Evolutionary conservation across 2,113 vertebrate species (phyloP).

Genomic region (human (Homo sapiens)): GRCh38 chr12:127927501-127928000

Average conservation of each 20-base stretch:
- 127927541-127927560: neutral
- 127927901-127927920: neutral
- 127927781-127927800: neutral
- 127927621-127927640: neutral
- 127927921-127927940: neutral
- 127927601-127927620: neutral
- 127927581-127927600: neutral
- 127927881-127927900: neutral
- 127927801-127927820: neutral
- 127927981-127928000: rapidly evolving
- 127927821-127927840: no score
- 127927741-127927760: neutral
- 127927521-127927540: constrained; percentile 1
- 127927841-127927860: no score
- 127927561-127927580: neutral
- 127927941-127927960: neutral
- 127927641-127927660: neutral
- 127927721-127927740: neutral
- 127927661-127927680: neutral
- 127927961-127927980: neutral
- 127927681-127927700: neutral
- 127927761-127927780: neutral
- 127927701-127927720: neutral
- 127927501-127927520: neutral
- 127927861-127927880: neutral